Conservation (phyloP, 2,888 invertebrate species). For the Hyposoter didymator region DNA sequence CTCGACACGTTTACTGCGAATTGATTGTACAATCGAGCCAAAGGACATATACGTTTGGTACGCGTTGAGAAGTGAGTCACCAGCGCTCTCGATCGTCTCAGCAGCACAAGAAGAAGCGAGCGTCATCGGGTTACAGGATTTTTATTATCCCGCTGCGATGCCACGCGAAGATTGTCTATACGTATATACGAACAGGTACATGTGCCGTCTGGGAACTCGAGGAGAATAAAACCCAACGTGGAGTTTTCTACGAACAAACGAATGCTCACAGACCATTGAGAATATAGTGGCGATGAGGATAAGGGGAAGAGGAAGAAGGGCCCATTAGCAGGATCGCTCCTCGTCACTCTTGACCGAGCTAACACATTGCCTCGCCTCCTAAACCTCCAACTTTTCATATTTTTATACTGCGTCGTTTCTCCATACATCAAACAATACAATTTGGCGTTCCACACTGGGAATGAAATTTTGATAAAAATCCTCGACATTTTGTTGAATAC, state of each 20-base stretch:
- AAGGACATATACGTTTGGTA: slow-evolving; percentile 21
- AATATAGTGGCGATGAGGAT: not conserved
- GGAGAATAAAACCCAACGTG: slow-evolving; percentile 18
- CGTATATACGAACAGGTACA: not conserved
- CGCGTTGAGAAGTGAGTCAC: slow-evolving; percentile 19
- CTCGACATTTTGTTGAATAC: too few species aligned
- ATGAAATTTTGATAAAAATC: too few species aligned
- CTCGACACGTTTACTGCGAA: not conserved
- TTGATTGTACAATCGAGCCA: slow-evolving; percentile 6
- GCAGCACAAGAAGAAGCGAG: not conserved
- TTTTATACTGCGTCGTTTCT: not conserved
- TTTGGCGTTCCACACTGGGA: not conserved
- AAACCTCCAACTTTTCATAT: slow-evolving; percentile 5
- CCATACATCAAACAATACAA: not conserved
- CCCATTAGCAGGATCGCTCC: slow-evolving; percentile 26
- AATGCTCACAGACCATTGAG: slow-evolving; percentile 1
- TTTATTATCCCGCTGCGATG: slow-evolving; percentile 30
- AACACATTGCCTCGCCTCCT: slow-evolving; percentile 23
- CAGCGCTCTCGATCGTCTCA: slow-evolving; percentile 20
- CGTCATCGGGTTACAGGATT: slow-evolving; percentile 27
- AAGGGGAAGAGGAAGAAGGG: not conserved
- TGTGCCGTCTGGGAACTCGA: slow-evolving; percentile 14
- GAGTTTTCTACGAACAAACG: slow-evolving; percentile 26
- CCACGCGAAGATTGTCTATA: slow-evolving; percentile 28
- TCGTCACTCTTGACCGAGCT: slow-evolving; percentile 48